A percentile compares a stretch with the other conserved stretches of the same genome.
Conservation (phyloP, 2,113 vertebrate species). For the Rhombomys opimus region DNA sequence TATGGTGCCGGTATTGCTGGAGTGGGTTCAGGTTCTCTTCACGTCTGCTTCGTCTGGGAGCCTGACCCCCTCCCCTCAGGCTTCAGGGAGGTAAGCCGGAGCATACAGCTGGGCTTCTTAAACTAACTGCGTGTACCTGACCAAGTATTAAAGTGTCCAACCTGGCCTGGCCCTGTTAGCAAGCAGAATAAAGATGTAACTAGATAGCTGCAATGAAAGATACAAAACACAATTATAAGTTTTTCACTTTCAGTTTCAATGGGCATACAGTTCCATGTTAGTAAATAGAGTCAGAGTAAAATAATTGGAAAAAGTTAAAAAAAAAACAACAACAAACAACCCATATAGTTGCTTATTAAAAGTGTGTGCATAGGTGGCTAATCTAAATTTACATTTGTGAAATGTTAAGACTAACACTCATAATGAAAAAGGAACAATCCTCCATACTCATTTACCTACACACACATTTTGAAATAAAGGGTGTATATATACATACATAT, state of each 20-base stretch:
- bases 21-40: neutral
- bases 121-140: neutral
- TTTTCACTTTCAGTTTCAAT: conserved; percentile 7
- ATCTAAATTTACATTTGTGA: neutral
- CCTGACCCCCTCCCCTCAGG: neutral
- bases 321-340: neutral
- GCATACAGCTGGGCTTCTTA: neutral
- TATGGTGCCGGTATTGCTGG: neutral
- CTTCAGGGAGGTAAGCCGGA: neutral
- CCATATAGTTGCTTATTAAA: neutral
- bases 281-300: neutral
- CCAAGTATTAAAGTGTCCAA: neutral
- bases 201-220: neutral
- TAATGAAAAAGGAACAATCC: conserved; percentile 7
- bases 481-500: too few species aligned
- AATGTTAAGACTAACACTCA: neutral
- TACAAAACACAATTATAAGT: neutral
- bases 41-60: neutral
- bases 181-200: neutral
- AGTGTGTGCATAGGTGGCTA: neutral
- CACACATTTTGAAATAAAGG: neutral
- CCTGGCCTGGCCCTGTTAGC: neutral
- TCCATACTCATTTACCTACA: neutral
- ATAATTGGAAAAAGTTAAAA: neutral
- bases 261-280: conserved; percentile 37